Evolutionary conservation across 2,797 vertebrate species (phyloP).

Genomic region (Pogonophryne albipinna): DNA sequence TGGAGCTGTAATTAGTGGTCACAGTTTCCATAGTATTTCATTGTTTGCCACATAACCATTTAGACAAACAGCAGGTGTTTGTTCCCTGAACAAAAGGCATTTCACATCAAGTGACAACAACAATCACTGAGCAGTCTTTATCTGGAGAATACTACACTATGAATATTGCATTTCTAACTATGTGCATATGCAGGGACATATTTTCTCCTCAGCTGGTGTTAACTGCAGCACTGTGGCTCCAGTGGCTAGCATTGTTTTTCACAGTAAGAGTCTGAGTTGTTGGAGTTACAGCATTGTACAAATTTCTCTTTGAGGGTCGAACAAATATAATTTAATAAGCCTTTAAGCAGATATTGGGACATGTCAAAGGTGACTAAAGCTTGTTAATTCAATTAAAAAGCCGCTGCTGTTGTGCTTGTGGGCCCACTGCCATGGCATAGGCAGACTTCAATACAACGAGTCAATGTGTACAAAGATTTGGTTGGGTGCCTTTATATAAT

Average conservation of each 20-base stretch:
- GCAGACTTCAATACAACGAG: slow-evolving; percentile 2
- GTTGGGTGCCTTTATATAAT: not conserved
- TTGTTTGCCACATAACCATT: slow-evolving; percentile 23
- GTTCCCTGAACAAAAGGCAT: slow-evolving; percentile 59
- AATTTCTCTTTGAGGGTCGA: not conserved
- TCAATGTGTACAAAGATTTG: not conserved
- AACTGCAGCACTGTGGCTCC: slow-evolving; percentile 6
- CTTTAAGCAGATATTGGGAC: slow-evolving; percentile 14
- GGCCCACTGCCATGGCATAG: not conserved
- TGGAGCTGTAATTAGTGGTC: slow-evolving; percentile 35
- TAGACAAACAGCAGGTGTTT: slow-evolving; percentile 66
- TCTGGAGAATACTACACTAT: slow-evolving; percentile 41
- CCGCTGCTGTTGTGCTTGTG: not conserved
- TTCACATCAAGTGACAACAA: slow-evolving; percentile 59
- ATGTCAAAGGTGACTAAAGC: not conserved
- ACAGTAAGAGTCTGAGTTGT: slow-evolving; percentile 3
- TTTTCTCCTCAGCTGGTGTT: slow-evolving; percentile 30
- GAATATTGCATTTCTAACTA: slow-evolving; percentile 45
- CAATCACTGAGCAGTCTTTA: slow-evolving; percentile 50
- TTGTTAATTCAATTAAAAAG: slow-evolving; percentile 1
- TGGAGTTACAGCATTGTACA: not conserved
- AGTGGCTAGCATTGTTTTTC: slow-evolving; percentile 4
- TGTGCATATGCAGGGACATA: slow-evolving; percentile 40
- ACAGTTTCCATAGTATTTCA: slow-evolving; percentile 31
- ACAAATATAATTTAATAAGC: slow-evolving; percentile 3